Evolutionary conservation across 2,797 vertebrate species (phyloP).

Genomic region (Neoniphon sammara): DNA sequence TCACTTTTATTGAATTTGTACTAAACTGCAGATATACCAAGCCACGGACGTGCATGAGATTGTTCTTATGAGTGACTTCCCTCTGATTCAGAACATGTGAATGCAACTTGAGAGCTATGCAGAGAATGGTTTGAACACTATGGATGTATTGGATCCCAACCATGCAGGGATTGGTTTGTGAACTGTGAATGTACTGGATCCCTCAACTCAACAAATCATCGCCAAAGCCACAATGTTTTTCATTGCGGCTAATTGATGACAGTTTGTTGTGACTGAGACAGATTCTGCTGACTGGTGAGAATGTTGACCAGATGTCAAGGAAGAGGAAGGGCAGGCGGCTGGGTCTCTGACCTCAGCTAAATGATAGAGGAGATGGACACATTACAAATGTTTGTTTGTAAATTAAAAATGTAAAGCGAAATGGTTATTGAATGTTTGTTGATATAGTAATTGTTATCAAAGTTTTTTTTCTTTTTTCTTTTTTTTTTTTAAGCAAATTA

Average conservation of each 20-base stretch:
- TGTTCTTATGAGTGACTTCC: conserved; percentile 40
- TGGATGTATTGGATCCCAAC: conserved; percentile 20
- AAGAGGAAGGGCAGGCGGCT: conserved; percentile 55
- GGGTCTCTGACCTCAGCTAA: conserved; percentile 41
- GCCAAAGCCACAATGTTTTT: conserved; percentile 52
- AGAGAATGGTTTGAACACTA: conserved; percentile 45
- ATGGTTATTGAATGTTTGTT: too few species aligned
- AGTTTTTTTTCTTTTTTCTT: too few species aligned
- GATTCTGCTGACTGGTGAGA: conserved; percentile 49
- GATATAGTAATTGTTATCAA: too few species aligned
- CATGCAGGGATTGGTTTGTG: conserved; percentile 37
- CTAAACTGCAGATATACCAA: conserved; percentile 39
- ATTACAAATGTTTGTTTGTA: neutral
- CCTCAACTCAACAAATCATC: conserved; percentile 67
- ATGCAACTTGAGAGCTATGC: conserved; percentile 20
- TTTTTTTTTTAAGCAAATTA: too few species aligned
- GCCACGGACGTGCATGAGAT: conserved; percentile 20
- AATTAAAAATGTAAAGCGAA: neutral
- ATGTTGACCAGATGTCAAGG: conserved; percentile 67
- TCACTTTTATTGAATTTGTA: conserved; percentile 40
- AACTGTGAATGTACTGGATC: conserved; percentile 52
- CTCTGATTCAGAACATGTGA: conserved; percentile 54
- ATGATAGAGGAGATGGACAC: neutral
- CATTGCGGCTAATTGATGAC: conserved; percentile 59
- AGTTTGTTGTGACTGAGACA: conserved; percentile 61